phyloP scores from a whole-genome alignment of 2,888 invertebrate species.

The Cerastis leucographa region DNA sequence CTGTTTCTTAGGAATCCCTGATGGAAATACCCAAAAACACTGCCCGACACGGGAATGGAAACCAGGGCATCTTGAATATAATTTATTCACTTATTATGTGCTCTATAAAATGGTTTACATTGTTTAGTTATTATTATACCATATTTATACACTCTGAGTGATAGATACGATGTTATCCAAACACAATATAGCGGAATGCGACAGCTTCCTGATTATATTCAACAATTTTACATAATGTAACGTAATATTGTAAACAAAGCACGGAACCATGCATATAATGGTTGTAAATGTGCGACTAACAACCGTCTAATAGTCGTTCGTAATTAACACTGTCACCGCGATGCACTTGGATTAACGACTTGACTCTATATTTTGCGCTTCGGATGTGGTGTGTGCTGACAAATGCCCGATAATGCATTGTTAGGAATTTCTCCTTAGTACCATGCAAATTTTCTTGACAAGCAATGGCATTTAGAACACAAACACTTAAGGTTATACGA shows the following conservation, averaged over 20 bases:
- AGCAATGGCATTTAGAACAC: no score
- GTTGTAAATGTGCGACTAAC: conserved; percentile 68
- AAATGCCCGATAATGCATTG: no score
- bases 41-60: no score
- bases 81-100: neutral
- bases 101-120: neutral
- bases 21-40: neutral
- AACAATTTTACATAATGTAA: conserved; percentile 66
- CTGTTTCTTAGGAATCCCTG: neutral
- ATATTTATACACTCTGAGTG: conserved; percentile 7
- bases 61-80: no score
- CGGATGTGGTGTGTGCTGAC: no score
- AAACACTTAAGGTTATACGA: no score
- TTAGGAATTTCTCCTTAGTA: neutral
- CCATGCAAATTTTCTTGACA: neutral
- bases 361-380: neutral
- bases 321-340: conserved; percentile 66
- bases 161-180: conserved; percentile 41
- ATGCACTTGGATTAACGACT: conserved; percentile 34
- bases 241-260: conserved; percentile 71
- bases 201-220: conserved; percentile 63
- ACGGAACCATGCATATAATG: conserved; percentile 73
- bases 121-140: neutral
- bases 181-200: conserved; percentile 55
- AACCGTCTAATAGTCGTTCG: conserved; percentile 68